Evolutionary conservation across 2,113 vertebrate genomes (phyloP).

Genomic region (Lepus americanus): DNA sequence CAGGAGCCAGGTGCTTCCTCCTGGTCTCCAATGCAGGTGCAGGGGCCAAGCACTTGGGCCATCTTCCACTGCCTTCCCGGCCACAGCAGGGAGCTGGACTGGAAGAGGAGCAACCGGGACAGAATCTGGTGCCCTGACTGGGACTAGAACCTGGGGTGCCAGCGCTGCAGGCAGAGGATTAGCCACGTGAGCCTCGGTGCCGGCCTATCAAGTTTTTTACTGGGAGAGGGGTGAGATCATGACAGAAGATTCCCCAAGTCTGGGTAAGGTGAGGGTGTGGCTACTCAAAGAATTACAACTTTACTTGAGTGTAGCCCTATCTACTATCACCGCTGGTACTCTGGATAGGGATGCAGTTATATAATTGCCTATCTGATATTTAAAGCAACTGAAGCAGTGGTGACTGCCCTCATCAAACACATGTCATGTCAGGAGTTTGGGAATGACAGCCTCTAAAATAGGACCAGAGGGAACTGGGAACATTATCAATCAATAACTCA

Average conservation of each 20-base stretch:
- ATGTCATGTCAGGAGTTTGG: background rate
- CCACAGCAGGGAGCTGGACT: too few species aligned
- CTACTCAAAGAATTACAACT: background rate
- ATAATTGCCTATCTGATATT: background rate
- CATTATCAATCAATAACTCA: background rate
- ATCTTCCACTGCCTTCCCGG: too few species aligned
- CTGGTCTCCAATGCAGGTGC: too few species aligned
- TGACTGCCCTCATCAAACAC: background rate
- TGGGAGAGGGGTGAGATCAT: background rate
- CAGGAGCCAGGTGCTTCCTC: too few species aligned
- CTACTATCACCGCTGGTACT: background rate
- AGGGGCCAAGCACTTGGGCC: too few species aligned
- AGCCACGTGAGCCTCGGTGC: too few species aligned
- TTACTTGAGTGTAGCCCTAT: background rate
- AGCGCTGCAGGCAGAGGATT: too few species aligned
- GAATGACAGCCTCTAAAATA: background rate
- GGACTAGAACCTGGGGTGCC: too few species aligned
- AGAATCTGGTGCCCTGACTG: too few species aligned
- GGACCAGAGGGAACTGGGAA: background rate
- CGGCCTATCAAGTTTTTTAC: background rate
- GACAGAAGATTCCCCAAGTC: background rate
- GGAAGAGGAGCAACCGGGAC: too few species aligned
- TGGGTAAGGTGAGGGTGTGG: background rate
- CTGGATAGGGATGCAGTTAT: background rate
- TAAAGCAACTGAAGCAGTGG: slow-evolving; percentile 11